Conservation (phyloP, 2,797 vertebrate genomes). For the Neoniphon sammara region DNA sequence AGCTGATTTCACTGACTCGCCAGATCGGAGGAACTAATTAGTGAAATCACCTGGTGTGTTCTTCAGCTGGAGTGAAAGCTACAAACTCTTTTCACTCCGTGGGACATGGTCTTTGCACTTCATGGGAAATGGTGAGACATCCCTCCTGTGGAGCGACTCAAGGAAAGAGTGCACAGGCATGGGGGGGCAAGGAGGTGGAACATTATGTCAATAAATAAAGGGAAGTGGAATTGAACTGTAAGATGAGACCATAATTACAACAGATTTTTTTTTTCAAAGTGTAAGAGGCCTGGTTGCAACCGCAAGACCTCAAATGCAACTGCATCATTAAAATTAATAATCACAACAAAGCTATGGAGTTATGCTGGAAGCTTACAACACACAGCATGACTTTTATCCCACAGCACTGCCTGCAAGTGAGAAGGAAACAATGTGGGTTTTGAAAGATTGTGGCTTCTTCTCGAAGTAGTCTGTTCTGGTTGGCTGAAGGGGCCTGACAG, state of each 20-base stretch:
- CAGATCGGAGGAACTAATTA: no score
- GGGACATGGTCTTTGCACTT: not conserved
- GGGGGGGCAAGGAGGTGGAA: no score
- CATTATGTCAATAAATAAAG: not conserved
- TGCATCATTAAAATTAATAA: slow-evolving; percentile 29
- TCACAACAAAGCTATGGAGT: slow-evolving; percentile 37
- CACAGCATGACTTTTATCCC: not conserved
- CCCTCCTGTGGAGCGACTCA: not conserved
- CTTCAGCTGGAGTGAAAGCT: no score
- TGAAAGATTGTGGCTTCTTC: slow-evolving; percentile 47
- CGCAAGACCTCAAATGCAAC: slow-evolving; percentile 11
- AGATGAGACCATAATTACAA: not conserved
- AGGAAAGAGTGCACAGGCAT: not conserved
- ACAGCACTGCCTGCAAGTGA: slow-evolving; percentile 16
- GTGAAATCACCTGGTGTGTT: not conserved
- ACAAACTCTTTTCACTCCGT: no score
- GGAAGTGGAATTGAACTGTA: not conserved
- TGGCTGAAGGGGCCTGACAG: slow-evolving; percentile 62
- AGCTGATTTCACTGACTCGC: no score
- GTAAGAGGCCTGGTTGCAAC: slow-evolving; percentile 23
- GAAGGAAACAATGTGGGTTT: slow-evolving; percentile 29
- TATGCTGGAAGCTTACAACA: slow-evolving; percentile 7
- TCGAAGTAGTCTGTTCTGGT: slow-evolving; percentile 59
- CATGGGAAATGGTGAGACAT: not conserved
- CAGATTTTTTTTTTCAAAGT: slow-evolving; percentile 6